Percentiles rank a stretch among this genome's conserved stretches.
phyloP scores from a whole-genome alignment of 2,888 invertebrate species.

The Dysmachus trigonus region DNA sequence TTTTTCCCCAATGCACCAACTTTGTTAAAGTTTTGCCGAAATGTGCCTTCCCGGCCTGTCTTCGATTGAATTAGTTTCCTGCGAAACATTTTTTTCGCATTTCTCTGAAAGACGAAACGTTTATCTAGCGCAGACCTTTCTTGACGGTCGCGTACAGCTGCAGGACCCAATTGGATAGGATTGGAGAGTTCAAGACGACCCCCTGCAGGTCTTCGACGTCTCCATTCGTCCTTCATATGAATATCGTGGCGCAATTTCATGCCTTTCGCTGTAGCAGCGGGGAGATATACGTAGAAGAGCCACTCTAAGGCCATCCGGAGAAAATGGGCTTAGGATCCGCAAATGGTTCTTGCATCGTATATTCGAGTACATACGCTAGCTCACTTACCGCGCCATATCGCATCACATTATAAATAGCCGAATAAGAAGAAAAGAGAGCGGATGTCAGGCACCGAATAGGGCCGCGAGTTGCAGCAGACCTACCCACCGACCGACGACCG shows the following conservation, averaged over 20 bases:
- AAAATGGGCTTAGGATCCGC: slow-evolving; percentile 41
- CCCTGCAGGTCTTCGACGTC: slow-evolving; percentile 2
- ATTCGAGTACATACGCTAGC: too few species aligned
- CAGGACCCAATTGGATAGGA: not conserved
- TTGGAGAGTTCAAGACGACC: not conserved
- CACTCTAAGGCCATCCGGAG: slow-evolving; percentile 44
- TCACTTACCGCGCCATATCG: slow-evolving; percentile 31
- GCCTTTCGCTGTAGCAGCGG: slow-evolving; percentile 8
- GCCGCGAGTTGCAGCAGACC: not conserved
- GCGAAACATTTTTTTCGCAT: slow-evolving; percentile 39
- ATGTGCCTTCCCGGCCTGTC: slow-evolving; percentile 23
- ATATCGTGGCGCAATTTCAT: slow-evolving; percentile 10
- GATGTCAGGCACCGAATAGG: slow-evolving; percentile 28
- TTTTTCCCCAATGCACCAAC: slow-evolving; percentile 41
- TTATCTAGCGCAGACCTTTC: slow-evolving; percentile 42
- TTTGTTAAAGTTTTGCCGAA: slow-evolving; percentile 38
- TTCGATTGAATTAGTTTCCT: slow-evolving; percentile 48
- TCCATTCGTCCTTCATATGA: slow-evolving; percentile 36
- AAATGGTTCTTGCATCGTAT: slow-evolving; percentile 37
- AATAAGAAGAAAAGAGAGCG: slow-evolving; percentile 39
- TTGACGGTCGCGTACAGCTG: not conserved
- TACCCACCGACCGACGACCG: slow-evolving; percentile 1
- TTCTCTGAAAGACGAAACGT: slow-evolving; percentile 42
- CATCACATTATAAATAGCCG: slow-evolving; percentile 42
- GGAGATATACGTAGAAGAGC: slow-evolving; percentile 36